Evolutionary conservation across 2,113 vertebrate genomes (phyloP), one percentile per base, ranked within the genome.

Genomic region (Coracopsis vasa): DNA sequence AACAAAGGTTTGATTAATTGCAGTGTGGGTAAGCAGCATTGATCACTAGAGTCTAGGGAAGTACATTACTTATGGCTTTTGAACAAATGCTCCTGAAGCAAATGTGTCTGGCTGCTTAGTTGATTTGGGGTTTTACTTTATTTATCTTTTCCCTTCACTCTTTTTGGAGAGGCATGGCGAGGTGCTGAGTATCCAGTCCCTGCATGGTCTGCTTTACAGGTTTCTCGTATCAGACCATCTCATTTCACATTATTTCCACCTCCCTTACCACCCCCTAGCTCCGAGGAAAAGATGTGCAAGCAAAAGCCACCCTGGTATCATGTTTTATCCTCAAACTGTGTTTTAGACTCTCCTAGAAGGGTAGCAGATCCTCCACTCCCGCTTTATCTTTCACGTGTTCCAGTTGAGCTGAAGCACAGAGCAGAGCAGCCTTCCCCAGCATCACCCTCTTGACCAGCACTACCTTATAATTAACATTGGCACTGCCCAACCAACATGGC

Each of bases 41-140:
- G 89, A 95, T 94, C 56, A 20, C 83, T 61, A 9, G 60, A 85
- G 82, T 58, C 85, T 60, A 45, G 79, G 88, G 81, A 77, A 95
- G 78, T 77, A 13, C 81, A 84, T 92, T 88, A 74, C 86, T 94
- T 65, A 78, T 0, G 24, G 73, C 60, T 88, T 90, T 78, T 21
- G 73, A 88, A 87, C 74, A 90, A 88, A 73, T 74, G 73, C 50
- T 85, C 24, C 60, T 81, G 73, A 60, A 88, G 77, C 29, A 90
- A 92, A 84, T 47, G 60, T 19, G n/a, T 56, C 75, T 81, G 80
- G 25, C 50, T 78, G n/a, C 28, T 80, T 39, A 79, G 61, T 35
- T 78, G 72, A 73, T 33, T 69, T 54, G 29, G 35, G 65, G 35
- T 10, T 78, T 50, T 47, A 65, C 35, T 51, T 62, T 6, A n/a